phyloP scores from a whole-genome alignment of 2,797 vertebrate species.

The Masticophis lateralis region DNA sequence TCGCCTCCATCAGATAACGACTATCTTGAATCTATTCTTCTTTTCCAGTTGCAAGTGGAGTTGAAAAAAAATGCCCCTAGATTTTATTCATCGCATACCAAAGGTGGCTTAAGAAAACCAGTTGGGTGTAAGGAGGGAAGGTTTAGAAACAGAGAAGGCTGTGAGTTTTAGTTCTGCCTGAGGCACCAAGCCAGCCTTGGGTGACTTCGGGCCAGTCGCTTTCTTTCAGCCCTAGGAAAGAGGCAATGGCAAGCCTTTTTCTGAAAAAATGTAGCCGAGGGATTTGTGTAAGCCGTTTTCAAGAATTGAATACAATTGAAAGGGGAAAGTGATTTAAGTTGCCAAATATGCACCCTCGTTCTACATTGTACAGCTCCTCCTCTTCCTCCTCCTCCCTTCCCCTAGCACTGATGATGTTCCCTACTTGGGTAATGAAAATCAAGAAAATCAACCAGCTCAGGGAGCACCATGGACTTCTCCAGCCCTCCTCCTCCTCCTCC shows the following conservation, averaged over 20 bases:
- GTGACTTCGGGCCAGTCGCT: background rate
- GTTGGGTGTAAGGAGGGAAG: background rate
- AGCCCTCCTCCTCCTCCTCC: no score
- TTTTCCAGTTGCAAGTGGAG: background rate
- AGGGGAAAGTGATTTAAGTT: background rate
- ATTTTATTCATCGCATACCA: background rate
- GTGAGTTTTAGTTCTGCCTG: background rate
- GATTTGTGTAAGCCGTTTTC: background rate
- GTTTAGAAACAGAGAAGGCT: background rate
- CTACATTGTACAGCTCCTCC: background rate
- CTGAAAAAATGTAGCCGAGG: background rate
- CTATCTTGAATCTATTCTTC: background rate
- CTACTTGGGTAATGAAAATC: no score
- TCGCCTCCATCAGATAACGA: background rate
- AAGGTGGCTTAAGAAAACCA: background rate
- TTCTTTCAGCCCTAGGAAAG: background rate
- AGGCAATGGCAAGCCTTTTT: background rate
- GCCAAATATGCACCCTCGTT: slow-evolving; percentile 1
- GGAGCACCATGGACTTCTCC: no score
- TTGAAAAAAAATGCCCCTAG: background rate
- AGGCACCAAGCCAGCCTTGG: background rate
- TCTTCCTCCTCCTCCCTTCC: no score
- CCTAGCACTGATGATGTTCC: no score
- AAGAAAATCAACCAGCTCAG: no score
- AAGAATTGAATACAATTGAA: background rate